These are phyloP conservation scores for Nycteola revayana DNA, from an alignment of 2,888 invertebrate species.

Conservation along the genomic window DNA sequence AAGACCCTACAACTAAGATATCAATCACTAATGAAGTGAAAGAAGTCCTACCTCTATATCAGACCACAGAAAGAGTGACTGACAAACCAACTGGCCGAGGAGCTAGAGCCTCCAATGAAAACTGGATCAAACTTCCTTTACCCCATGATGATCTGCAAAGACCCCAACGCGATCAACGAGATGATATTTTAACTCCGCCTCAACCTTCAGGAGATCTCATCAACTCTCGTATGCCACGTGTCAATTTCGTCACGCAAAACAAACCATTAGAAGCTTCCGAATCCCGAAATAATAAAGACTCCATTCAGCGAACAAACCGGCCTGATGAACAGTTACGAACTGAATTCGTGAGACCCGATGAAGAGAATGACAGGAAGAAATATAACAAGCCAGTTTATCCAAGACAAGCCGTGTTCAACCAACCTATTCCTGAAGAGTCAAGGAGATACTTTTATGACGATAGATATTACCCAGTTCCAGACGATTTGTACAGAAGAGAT, in stretches of 20 bases:
- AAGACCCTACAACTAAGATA: slow-evolving; percentile 68
- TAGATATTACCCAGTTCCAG: slow-evolving; percentile 54
- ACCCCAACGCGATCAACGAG: slow-evolving; percentile 39
- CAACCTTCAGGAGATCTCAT: slow-evolving; percentile 79
- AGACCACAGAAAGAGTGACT: slow-evolving; percentile 69
- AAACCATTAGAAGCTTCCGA: slow-evolving; percentile 75
- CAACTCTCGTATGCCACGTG: slow-evolving; percentile 83
- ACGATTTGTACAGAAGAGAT: slow-evolving; percentile 68
- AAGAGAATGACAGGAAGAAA: slow-evolving; percentile 49
- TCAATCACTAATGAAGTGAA: slow-evolving; percentile 62
- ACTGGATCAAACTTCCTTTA: slow-evolving; percentile 83
- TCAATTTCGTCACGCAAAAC: slow-evolving; percentile 85
- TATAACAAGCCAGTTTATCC: slow-evolving; percentile 68
- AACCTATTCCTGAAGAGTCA: slow-evolving; percentile 60
- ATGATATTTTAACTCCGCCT: slow-evolving; percentile 76
- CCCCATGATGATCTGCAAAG: slow-evolving; percentile 55
- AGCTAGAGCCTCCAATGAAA: slow-evolving; percentile 81
- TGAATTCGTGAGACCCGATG: slow-evolving; percentile 71
- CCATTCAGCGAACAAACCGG: slow-evolving; percentile 64
- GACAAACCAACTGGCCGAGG: slow-evolving; percentile 82
- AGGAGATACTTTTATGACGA: slow-evolving; percentile 67
- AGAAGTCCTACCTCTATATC: slow-evolving; percentile 52
- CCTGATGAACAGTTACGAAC: slow-evolving; percentile 65
- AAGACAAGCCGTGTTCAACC: slow-evolving; percentile 70
- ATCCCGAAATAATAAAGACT: slow-evolving; percentile 75